Evolutionary conservation across 2,113 vertebrate genomes (phyloP).

Genomic region (Microcebus griseorufus): DNA sequence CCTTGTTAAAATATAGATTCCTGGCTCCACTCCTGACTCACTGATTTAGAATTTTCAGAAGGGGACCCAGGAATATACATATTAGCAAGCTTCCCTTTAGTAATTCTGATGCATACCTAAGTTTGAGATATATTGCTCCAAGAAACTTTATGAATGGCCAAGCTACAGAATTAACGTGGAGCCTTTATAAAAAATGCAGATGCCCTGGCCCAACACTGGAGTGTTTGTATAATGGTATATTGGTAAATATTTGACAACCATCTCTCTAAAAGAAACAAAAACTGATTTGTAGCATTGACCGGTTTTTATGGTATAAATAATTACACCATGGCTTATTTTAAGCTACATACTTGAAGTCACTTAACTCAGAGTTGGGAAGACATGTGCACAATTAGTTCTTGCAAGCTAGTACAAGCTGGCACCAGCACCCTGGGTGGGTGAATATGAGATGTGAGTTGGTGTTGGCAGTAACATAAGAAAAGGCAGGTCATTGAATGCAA

Average conservation of each 20-base stretch:
- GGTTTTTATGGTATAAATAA: conserved; percentile 1
- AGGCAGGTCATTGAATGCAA: not conserved
- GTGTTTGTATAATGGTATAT: not conserved
- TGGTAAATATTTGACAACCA: not conserved
- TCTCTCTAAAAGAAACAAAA: not conserved
- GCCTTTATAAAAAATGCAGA: not conserved
- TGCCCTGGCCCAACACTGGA: not conserved
- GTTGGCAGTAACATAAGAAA: not conserved
- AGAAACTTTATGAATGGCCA: not conserved
- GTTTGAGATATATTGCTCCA: not conserved
- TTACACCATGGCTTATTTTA: not conserved
- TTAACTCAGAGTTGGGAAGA: not conserved
- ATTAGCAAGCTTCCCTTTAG: not conserved
- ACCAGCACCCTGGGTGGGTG: not conserved
- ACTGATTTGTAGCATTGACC: not conserved
- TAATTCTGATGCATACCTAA: not conserved
- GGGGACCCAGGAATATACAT: not conserved
- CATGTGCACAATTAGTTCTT: not conserved
- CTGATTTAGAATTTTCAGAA: not conserved
- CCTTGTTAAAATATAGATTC: not conserved
- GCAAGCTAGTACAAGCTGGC: not conserved
- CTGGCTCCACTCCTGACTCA: not conserved
- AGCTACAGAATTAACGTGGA: not conserved
- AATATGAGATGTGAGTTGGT: not conserved
- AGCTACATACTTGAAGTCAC: not conserved